Conservation (phyloP, 1,140 invertebrate genomes). For the Neodiprion fabricii region DNA sequence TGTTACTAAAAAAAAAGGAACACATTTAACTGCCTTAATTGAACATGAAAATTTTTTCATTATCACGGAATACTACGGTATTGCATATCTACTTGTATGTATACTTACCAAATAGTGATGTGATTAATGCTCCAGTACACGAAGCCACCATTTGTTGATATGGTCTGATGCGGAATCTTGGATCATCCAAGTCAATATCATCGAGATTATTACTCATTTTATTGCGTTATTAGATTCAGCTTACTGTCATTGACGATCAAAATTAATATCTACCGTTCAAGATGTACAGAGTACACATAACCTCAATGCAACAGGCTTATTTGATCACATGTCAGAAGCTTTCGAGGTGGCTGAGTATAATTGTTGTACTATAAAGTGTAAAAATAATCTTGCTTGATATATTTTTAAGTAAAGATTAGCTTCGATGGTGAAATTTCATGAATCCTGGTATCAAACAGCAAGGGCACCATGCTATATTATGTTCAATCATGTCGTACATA, state of each 20-base stretch:
- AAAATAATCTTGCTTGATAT: no score
- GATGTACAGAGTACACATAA: not conserved
- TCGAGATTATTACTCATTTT: not conserved
- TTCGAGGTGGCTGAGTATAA: no score
- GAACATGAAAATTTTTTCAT: not conserved
- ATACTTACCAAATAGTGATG: constrained; percentile 84
- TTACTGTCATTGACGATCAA: no score
- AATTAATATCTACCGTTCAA: not conserved
- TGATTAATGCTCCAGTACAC: constrained; percentile 87
- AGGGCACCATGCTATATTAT: no score
- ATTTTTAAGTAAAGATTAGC: no score
- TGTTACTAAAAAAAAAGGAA: constrained; percentile 78
- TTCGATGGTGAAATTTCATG: no score
- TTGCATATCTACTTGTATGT: not conserved
- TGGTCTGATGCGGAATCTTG: constrained; percentile 78
- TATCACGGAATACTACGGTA: not conserved
- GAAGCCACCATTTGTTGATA: constrained; percentile 90
- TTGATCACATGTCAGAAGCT: not conserved
- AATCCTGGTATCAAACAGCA: no score
- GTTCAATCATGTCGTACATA: no score
- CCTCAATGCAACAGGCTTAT: not conserved
- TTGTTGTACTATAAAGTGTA: no score
- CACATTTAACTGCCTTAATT: not conserved
- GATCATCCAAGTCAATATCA: constrained; percentile 69
- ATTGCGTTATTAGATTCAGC: not conserved